These are phyloP conservation scores for Crocodylus rhombifer DNA, from an alignment of 2,797 vertebrate species.

Conservation along the genomic window DNA sequence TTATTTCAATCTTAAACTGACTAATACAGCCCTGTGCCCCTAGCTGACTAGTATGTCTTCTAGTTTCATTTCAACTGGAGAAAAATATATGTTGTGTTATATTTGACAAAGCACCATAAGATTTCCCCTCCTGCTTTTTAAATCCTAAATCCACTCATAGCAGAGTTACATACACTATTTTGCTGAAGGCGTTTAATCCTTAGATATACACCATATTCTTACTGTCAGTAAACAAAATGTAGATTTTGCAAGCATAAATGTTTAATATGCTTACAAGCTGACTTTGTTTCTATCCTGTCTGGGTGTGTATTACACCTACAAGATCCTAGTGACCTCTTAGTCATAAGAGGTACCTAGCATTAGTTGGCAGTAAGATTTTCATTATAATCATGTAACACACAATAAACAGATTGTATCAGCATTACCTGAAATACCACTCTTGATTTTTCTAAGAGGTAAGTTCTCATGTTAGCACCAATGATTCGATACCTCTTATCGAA, in stretches of 20 bases:
- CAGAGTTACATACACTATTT: neutral
- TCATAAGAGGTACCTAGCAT: neutral
- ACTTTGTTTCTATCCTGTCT: neutral
- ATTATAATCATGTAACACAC: neutral
- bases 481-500: constrained; percentile 94
- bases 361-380: neutral
- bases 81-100: too few species aligned
- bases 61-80: too few species aligned
- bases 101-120: too few species aligned
- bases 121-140: too few species aligned
- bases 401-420: neutral
- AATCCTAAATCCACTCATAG: too few species aligned
- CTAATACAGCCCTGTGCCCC: too few species aligned
- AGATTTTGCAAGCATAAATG: neutral
- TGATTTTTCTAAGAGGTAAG: constrained; percentile 97
- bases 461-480: constrained; percentile 98
- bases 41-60: too few species aligned
- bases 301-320: neutral
- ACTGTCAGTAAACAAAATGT: neutral
- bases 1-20: too few species aligned
- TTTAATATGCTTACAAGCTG: neutral
- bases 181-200: neutral
- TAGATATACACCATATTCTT: neutral
- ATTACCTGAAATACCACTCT: constrained; percentile 97
- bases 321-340: neutral